A percentile compares a stretch with the other conserved stretches of the same genome.
These are phyloP conservation scores for Nixonia krombeini DNA, from an alignment of 1,140 invertebrate genomes.

Conservation along the genomic window DNA sequence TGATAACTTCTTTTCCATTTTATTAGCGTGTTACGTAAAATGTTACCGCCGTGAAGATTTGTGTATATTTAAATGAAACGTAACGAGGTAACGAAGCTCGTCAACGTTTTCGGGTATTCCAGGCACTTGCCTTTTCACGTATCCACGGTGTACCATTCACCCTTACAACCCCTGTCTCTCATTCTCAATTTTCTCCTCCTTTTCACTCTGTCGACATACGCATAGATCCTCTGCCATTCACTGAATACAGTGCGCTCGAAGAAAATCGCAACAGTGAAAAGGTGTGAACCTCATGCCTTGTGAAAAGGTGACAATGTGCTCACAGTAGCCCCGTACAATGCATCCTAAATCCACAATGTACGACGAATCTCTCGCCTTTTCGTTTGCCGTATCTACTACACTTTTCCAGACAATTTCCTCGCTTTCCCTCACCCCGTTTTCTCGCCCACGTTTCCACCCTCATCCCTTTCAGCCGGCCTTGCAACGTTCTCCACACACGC, in stretches of 20 bases:
- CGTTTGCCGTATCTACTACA: slow-evolving; percentile 1
- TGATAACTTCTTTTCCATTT: too few relatives aligned
- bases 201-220: slow-evolving; percentile 7
- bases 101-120: slow-evolving; percentile 4
- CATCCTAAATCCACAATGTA: slow-evolving; percentile 65
- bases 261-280: slow-evolving; percentile 64
- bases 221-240: slow-evolving; percentile 19
- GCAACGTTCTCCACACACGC: too few relatives aligned
- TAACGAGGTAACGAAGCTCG: slow-evolving; percentile 16
- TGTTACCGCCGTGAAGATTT: too few relatives aligned
- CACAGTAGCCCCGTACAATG: slow-evolving; percentile 56
- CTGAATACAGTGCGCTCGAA: slow-evolving; percentile 16
- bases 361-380: slow-evolving; percentile 21
- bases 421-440: slow-evolving; percentile 24
- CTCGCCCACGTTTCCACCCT: slow-evolving; percentile 1
- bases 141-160: slow-evolving; percentile 29
- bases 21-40: too few relatives aligned
- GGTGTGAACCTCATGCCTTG: slow-evolving; percentile 64
- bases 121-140: slow-evolving; percentile 38
- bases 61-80: too few relatives aligned
- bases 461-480: too few relatives aligned
- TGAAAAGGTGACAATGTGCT: slow-evolving; percentile 65
- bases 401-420: slow-evolving; percentile 35
- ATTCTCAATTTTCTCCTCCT: slow-evolving; percentile 10
- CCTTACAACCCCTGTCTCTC: slow-evolving; percentile 8